Conservation (phyloP, 2,888 invertebrate species). For the Drosophila anomelani region DNA sequence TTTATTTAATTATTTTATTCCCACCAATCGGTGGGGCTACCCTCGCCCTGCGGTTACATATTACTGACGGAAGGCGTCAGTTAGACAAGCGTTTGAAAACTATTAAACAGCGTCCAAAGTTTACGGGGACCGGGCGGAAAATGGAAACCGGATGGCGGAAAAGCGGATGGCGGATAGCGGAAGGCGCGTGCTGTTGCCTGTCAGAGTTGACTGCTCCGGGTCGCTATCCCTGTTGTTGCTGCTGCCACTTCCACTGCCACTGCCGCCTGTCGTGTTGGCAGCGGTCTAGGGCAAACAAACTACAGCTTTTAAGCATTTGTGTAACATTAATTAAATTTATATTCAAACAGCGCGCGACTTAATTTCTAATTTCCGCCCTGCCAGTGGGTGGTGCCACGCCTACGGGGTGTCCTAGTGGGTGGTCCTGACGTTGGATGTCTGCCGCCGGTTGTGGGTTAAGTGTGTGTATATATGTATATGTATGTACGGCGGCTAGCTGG, state of each 20-base stretch:
- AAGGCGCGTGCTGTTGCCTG: conserved; percentile 78
- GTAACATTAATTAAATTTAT: conserved; percentile 81
- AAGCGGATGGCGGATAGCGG: conserved; percentile 63
- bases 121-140: conserved; percentile 62
- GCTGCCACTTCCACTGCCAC: conserved; percentile 20
- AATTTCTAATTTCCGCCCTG: conserved; percentile 79
- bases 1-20: conserved; percentile 6
- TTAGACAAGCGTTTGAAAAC: conserved; percentile 78
- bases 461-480: conserved; percentile 2
- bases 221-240: conserved; percentile 31
- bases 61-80: conserved; percentile 75
- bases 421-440: conserved; percentile 23
- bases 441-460: conserved; percentile 47
- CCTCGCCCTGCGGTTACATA: conserved; percentile 57
- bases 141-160: conserved; percentile 53
- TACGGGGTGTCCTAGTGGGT: conserved; percentile 29
- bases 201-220: conserved; percentile 61
- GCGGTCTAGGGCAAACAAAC: conserved; percentile 74
- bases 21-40: conserved; percentile 24
- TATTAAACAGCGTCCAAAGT: conserved; percentile 78
- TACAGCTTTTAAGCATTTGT: conserved; percentile 79
- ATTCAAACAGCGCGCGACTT: conserved; percentile 80
- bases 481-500: conserved; percentile 20
- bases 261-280: conserved; percentile 48
- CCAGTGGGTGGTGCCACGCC: conserved; percentile 36